Conservation (phyloP, 2,797 vertebrate species). For the Dendrocincla fuliginosa region DNA sequence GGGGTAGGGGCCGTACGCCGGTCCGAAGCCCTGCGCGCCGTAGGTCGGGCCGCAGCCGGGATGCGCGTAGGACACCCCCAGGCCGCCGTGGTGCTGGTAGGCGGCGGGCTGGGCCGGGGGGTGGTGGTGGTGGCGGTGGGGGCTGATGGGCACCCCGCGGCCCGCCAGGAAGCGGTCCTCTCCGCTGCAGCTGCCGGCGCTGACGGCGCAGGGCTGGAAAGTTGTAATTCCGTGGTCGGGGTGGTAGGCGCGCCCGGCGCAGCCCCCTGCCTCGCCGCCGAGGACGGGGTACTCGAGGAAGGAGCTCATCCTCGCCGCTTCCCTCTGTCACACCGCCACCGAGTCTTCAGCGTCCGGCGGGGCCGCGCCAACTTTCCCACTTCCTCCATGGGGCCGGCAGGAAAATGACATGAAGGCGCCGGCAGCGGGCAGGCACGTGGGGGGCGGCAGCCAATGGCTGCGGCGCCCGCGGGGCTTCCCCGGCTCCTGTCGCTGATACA, state of each 20-base stretch:
- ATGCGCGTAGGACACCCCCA: slow-evolving; percentile 89
- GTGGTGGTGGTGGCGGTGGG: slow-evolving; percentile 78
- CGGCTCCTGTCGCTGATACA: slow-evolving; percentile 85
- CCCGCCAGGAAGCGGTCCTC: slow-evolving; percentile 90
- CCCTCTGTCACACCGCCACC: slow-evolving; percentile 82
- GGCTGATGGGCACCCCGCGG: slow-evolving; percentile 86
- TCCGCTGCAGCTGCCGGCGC: slow-evolving; percentile 86
- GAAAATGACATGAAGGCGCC: slow-evolving; percentile 92
- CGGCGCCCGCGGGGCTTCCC: slow-evolving; percentile 80
- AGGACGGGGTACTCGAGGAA: slow-evolving; percentile 93
- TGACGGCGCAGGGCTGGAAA: slow-evolving; percentile 93
- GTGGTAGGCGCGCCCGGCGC: slow-evolving; percentile 88
- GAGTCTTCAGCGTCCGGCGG: slow-evolving; percentile 76
- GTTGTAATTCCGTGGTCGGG: slow-evolving; percentile 94
- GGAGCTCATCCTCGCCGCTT: slow-evolving; percentile 94
- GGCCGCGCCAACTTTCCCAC: slow-evolving; percentile 91
- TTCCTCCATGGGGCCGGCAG: slow-evolving; percentile 84
- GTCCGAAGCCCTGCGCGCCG: slow-evolving; percentile 87
- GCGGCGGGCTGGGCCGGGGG: slow-evolving; percentile 77
- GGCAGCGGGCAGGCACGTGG: slow-evolving; percentile 74
- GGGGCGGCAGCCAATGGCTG: slow-evolving; percentile 88
- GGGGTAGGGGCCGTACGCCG: slow-evolving; percentile 88
- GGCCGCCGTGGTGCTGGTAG: slow-evolving; percentile 84
- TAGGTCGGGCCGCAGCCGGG: slow-evolving; percentile 86
- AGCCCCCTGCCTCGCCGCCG: slow-evolving; percentile 88